Evolutionary conservation across 2,888 invertebrate genomes (phyloP).

Genomic region (Sarcophaga variegata): DNA sequence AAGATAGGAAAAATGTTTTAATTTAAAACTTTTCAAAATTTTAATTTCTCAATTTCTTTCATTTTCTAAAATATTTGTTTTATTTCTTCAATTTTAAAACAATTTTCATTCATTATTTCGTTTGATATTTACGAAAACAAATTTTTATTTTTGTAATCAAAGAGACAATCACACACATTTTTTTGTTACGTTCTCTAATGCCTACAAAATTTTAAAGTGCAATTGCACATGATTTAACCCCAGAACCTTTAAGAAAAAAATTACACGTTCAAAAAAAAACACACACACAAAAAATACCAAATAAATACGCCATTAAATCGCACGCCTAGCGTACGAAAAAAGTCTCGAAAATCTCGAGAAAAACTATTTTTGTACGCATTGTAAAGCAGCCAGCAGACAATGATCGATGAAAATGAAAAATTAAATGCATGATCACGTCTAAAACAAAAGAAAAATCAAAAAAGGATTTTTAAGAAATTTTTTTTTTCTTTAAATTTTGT

Average conservation of each 20-base stretch:
- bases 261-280: slow-evolving; percentile 19
- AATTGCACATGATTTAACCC: slow-evolving; percentile 67
- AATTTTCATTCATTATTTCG: too few relatives aligned
- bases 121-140: too few relatives aligned
- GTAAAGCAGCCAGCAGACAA: slow-evolving; percentile 29
- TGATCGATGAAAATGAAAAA: slow-evolving; percentile 65
- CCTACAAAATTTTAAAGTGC: slow-evolving; percentile 14
- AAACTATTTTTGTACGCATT: slow-evolving; percentile 34
- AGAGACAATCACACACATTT: too few relatives aligned
- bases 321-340: too few relatives aligned
- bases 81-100: too few relatives aligned
- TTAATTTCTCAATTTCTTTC: too few relatives aligned
- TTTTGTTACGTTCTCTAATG: too few relatives aligned
- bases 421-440: slow-evolving; percentile 61
- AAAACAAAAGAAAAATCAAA: slow-evolving; percentile 29
- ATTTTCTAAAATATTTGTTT: too few relatives aligned
- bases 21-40: too few relatives aligned
- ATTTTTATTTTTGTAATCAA: too few relatives aligned
- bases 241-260: slow-evolving; percentile 49
- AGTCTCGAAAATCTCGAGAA: background rate
- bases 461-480: background rate
- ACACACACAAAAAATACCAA: background rate
- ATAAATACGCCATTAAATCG: background rate
- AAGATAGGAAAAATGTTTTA: too few relatives aligned
- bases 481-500: background rate